Conservation (phyloP, 2,888 invertebrate species). For the Spisula subtruncata region DNA sequence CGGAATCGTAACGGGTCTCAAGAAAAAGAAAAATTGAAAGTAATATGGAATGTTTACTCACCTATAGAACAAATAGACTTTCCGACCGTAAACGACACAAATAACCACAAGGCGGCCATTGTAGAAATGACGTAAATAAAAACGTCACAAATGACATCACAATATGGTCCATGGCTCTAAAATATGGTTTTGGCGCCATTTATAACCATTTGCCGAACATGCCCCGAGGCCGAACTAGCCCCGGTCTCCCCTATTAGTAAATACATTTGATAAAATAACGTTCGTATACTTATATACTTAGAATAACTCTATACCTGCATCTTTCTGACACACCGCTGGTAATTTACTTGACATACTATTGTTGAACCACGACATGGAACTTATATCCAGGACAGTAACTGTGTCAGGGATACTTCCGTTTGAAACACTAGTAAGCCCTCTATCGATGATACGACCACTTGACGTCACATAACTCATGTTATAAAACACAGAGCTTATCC, state of each 20-base stretch:
- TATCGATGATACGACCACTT: slow-evolving; percentile 31
- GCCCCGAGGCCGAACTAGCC: not conserved
- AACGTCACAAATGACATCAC: not conserved
- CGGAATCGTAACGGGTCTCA: no score
- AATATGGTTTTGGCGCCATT: not conserved
- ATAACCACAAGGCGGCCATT: not conserved
- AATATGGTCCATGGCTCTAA: not conserved
- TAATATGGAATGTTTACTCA: no score
- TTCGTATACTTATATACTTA: not conserved
- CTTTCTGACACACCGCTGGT: slow-evolving; percentile 52
- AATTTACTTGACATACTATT: not conserved
- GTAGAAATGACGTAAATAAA: not conserved
- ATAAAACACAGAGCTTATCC: slow-evolving; percentile 45
- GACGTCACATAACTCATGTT: slow-evolving; percentile 50
- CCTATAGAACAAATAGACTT: no score
- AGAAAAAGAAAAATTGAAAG: no score
- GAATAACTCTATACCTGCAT: slow-evolving; percentile 44
- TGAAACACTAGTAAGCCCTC: not conserved
- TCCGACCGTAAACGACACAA: not conserved
- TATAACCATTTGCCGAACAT: not conserved
- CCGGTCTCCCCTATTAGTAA: slow-evolving; percentile 12
- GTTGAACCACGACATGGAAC: not conserved
- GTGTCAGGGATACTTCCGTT: not conserved
- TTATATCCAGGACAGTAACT: not conserved
- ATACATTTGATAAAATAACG: no score